These are phyloP conservation scores for Thera obeliscata DNA, from an alignment of 2,888 invertebrate species.

Conservation along the genomic window DNA sequence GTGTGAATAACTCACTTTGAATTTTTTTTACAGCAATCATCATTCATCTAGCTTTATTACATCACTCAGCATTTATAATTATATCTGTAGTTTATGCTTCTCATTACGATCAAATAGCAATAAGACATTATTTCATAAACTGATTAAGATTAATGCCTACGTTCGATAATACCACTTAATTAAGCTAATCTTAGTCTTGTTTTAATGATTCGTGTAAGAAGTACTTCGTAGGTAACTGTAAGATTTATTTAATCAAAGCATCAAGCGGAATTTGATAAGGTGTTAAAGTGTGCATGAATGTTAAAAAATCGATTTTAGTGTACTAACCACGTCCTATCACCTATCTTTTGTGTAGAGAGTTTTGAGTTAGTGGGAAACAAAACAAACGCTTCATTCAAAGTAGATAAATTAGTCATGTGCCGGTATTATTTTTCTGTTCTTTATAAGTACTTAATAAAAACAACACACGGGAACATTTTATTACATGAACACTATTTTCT, in stretches of 20 bases:
- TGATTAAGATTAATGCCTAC: constrained; percentile 29
- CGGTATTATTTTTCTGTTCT: too few relatives aligned
- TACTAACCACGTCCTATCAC: too few relatives aligned
- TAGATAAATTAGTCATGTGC: too few relatives aligned
- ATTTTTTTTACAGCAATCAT: too few relatives aligned
- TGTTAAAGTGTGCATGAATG: background rate
- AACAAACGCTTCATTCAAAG: too few relatives aligned
- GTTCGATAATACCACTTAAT: constrained; percentile 23
- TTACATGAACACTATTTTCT: too few relatives aligned
- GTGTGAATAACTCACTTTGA: too few relatives aligned
- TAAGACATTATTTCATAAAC: constrained; percentile 11
- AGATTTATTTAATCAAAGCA: constrained; percentile 6
- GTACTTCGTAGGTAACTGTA: constrained; percentile 10
- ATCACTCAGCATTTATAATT: constrained; percentile 8
- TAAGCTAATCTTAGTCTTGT: constrained; percentile 19
- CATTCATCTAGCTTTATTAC: constrained; percentile 16
- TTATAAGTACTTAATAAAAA: too few relatives aligned
- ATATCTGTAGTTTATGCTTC: constrained; percentile 13
- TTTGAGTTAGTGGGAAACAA: too few relatives aligned
- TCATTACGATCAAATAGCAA: constrained; percentile 14
- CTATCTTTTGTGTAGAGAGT: too few relatives aligned
- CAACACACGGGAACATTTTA: too few relatives aligned
- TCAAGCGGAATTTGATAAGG: background rate
- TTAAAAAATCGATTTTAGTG: too few relatives aligned
- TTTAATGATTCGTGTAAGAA: constrained; percentile 9